Evolutionary conservation across 2,113 vertebrate genomes (phyloP), one percentile per base, ranked within the genome.

Genomic region (human): DNA sequence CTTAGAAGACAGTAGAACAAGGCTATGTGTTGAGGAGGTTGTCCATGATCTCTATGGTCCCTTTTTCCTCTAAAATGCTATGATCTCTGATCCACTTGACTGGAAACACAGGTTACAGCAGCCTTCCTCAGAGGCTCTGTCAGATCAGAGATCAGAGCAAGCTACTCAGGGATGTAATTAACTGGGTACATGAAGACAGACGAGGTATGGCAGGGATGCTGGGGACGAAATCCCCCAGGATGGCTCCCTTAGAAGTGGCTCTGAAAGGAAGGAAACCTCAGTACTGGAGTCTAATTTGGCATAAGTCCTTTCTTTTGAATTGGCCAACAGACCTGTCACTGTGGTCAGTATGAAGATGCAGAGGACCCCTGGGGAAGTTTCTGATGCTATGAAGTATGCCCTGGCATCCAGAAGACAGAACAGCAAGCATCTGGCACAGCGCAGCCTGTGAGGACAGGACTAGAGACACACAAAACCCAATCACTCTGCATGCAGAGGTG

Each of bases 291-390:
- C 38, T 94, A 32, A 88, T 94, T 94, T 94, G 97, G 95, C 79
- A 66, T 79, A 72, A 94, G 73, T 45, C 52, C 61, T 97, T 97
- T 85, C 96, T 96, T 97, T 90, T 55, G 86, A 98, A 93, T 86
- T 13, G 0, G 82, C 45, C 79, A 73, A 45, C 52, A 66, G 91
- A 86, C 55, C 84, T 92, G 55, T 87, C 1, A 2, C 68, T 7
- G 8, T 80, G 97, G 93, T 92, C 94, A 92, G 81, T 48, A 72
- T 68, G 89, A 57, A 75, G 97, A 43, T 0, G 0, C 61, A 52
- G 45, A 40, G 95, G 32, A 27, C 52, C 94, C 75, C 38, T 61
- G 43, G 79, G 97, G 95, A 87, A 30, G 88, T 25, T 75, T 38
- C 83, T 38, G 50, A 5, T 0, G 0, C n/a, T 35, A 25, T 85